phyloP scores from a whole-genome alignment of 2,888 invertebrate species.

The Acrobasis suavella region DNA sequence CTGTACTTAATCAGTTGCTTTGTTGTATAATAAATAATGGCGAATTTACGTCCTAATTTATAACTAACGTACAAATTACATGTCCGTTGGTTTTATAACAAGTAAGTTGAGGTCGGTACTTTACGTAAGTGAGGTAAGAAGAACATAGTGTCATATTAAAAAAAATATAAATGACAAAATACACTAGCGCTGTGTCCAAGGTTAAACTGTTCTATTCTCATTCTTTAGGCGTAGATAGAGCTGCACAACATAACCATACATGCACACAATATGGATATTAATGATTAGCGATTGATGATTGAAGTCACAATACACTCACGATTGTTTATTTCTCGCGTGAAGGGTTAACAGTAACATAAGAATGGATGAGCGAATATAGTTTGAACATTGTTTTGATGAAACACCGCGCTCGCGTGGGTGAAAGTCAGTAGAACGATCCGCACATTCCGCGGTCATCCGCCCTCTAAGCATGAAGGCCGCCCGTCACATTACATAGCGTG shows the following conservation, averaged over 20 bases:
- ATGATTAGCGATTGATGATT: conserved; percentile 33
- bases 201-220: not conserved
- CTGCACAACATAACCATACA: conserved; percentile 43
- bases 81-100: no score
- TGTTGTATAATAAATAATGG: not conserved
- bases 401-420: conserved; percentile 53
- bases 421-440: conserved; percentile 60
- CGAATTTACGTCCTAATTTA: no score
- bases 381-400: conserved; percentile 56
- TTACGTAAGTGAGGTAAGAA: no score
- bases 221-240: conserved; percentile 28
- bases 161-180: conserved; percentile 3
- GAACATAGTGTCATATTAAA: no score
- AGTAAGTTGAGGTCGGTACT: no score
- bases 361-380: conserved; percentile 33
- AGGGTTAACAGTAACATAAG: conserved; percentile 25
- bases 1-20: not conserved
- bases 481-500: conserved; percentile 30
- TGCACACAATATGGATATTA: conserved; percentile 49
- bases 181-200: conserved; percentile 8
- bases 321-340: conserved; percentile 2
- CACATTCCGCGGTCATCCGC: conserved; percentile 58
- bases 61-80: no score
- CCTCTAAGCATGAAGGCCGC: conserved; percentile 75
- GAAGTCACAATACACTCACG: conserved; percentile 1